Conservation (phyloP, 2,888 invertebrate species). For the Junonia oenone region DNA sequence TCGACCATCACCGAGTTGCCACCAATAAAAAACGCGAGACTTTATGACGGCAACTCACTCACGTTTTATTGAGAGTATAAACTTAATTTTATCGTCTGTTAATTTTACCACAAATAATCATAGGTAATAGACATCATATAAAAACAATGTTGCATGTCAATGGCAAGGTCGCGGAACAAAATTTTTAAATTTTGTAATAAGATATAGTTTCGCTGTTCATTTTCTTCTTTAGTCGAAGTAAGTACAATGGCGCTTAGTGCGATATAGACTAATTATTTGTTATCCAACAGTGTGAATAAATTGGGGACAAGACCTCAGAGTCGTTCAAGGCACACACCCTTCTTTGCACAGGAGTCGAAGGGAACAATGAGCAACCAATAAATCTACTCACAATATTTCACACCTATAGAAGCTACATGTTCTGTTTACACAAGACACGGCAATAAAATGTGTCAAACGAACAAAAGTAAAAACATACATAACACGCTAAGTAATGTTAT, state of each 20-base stretch:
- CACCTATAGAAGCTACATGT: slow-evolving; percentile 57
- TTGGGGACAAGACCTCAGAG: slow-evolving; percentile 35
- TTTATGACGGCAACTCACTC: slow-evolving; percentile 80
- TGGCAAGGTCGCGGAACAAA: neutral
- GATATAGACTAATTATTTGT: slow-evolving; percentile 21
- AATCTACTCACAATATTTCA: slow-evolving; percentile 73
- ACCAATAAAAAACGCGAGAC: slow-evolving; percentile 79
- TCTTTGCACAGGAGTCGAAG: slow-evolving; percentile 37
- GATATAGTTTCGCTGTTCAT: neutral
- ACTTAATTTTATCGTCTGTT: slow-evolving; percentile 80
- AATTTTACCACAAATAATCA: slow-evolving; percentile 79
- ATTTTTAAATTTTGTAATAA: neutral
- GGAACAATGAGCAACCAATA: slow-evolving; percentile 71
- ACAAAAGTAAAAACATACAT: slow-evolving; percentile 70
- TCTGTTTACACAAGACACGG: slow-evolving; percentile 76
- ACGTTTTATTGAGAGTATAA: slow-evolving; percentile 80
- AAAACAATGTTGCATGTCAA: slow-evolving; percentile 48
- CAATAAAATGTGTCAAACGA: slow-evolving; percentile 67
- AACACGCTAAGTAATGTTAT: slow-evolving; percentile 52
- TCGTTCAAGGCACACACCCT: slow-evolving; percentile 40
- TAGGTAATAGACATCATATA: slow-evolving; percentile 66
- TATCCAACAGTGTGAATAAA: slow-evolving; percentile 32
- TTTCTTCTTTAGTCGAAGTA: no score
- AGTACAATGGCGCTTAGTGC: neutral
- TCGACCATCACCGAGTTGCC: slow-evolving; percentile 68